phyloP scores from a whole-genome alignment of 2,113 vertebrate species.

The Butorides virescens region DNA sequence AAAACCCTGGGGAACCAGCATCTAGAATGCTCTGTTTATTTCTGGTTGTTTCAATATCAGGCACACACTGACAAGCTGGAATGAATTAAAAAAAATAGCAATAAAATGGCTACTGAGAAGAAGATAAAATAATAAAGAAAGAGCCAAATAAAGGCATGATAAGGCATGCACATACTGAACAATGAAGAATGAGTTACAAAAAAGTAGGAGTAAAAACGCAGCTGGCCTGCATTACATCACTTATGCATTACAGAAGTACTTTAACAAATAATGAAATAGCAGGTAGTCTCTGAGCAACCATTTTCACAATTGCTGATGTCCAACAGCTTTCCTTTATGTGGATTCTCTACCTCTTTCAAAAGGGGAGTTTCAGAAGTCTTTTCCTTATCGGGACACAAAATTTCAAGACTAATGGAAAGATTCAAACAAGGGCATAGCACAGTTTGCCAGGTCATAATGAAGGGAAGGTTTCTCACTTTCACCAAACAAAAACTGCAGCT shows the following conservation, averaged over 20 bases:
- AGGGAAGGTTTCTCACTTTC: neutral
- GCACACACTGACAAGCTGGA: neutral
- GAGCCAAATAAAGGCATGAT: neutral
- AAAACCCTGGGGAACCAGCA: neutral
- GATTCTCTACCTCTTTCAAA: neutral
- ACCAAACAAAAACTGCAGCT: neutral
- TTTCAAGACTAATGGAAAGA: neutral
- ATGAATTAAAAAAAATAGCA: neutral
- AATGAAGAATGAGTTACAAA: neutral
- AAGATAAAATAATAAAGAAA: neutral
- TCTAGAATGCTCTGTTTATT: neutral
- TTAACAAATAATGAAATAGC: neutral
- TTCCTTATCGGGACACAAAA: neutral
- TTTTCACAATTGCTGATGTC: neutral
- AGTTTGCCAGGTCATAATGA: neutral
- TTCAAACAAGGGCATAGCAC: neutral
- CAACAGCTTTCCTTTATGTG: neutral
- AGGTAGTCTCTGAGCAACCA: neutral
- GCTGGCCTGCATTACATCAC: neutral
- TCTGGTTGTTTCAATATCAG: neutral
- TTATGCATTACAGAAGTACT: neutral
- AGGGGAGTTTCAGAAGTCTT: neutral
- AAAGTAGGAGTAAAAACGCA: neutral
- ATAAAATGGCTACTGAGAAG: neutral
- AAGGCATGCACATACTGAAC: neutral